These are phyloP conservation scores for Luperina testacea DNA, from an alignment of 2,888 invertebrate genomes.

Conservation along the genomic window DNA sequence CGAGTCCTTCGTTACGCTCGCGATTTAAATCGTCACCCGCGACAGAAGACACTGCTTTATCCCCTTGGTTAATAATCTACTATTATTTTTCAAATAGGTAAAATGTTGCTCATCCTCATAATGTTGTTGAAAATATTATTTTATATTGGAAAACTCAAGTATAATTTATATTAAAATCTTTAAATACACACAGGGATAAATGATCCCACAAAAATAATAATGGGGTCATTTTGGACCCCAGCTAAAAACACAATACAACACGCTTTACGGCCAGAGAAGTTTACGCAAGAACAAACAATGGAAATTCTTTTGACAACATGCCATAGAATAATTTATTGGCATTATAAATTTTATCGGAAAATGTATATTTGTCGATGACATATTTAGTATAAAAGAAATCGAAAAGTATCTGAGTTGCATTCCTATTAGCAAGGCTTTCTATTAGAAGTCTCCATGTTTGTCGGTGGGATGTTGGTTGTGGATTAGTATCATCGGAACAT, in stretches of 20 bases:
- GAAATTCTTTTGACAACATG: not conserved
- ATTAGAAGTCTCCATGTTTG: not conserved
- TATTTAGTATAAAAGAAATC: not conserved
- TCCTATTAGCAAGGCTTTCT: not conserved
- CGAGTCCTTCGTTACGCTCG: too few species aligned
- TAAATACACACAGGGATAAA: slow-evolving; percentile 12
- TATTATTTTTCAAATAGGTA: not conserved
- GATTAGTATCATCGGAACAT: not conserved
- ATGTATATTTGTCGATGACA: not conserved
- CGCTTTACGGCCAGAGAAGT: not conserved
- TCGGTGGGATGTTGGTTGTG: not conserved
- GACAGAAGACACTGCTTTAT: too few species aligned
- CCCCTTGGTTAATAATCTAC: too few species aligned
- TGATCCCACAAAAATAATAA: slow-evolving; percentile 7
- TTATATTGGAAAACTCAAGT: not conserved
- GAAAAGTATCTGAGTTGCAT: not conserved
- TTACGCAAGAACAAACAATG: not conserved
- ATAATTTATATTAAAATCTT: not conserved
- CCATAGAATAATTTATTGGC: not conserved
- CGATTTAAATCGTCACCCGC: too few species aligned
- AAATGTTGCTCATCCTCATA: not conserved
- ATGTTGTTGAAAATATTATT: not conserved
- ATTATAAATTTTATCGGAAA: not conserved
- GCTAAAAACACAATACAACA: slow-evolving; percentile 7
- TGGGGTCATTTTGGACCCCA: not conserved